Evolutionary conservation across 2,797 vertebrate genomes (phyloP).

Genomic region (Spatula clypeata): DNA sequence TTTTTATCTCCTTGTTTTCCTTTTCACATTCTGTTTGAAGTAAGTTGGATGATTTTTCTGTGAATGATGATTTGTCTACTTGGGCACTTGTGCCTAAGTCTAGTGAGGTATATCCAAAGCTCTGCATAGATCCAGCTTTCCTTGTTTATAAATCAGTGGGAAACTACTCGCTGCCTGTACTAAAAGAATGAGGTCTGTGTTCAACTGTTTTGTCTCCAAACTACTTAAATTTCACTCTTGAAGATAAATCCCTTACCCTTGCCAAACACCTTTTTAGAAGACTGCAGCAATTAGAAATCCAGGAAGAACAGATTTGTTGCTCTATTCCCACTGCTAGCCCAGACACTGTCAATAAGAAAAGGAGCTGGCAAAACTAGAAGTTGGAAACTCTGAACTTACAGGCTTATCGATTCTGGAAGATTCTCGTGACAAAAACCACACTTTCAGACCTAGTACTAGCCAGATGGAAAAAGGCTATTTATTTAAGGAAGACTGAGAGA

Average conservation of each 20-base stretch:
- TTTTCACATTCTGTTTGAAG: background rate
- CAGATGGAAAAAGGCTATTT: background rate
- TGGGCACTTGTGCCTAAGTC: background rate
- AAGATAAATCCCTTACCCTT: constrained; percentile 43
- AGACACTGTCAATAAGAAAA: constrained; percentile 43
- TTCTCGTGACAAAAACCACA: background rate
- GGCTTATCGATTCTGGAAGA: background rate
- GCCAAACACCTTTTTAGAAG: constrained; percentile 47
- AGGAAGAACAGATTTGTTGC: constrained; percentile 49
- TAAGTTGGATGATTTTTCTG: constrained; percentile 8
- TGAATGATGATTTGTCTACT: background rate
- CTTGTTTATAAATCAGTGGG: background rate
- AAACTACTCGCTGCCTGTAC: background rate
- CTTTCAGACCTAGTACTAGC: background rate
- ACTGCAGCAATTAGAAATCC: background rate
- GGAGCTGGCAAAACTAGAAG: constrained; percentile 26
- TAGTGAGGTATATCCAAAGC: background rate
- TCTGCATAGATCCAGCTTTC: background rate
- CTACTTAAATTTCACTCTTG: constrained; percentile 31
- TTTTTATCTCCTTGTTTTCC: background rate
- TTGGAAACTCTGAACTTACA: constrained; percentile 11
- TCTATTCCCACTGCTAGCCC: constrained; percentile 17
- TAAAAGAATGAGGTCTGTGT: constrained; percentile 25
- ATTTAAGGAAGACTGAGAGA: background rate
- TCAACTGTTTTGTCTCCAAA: constrained; percentile 44